Percentiles rank a stretch among this genome's conserved stretches.
phyloP scores from a whole-genome alignment of 1,140 invertebrate genomes.

The Ladona fulva region DNA sequence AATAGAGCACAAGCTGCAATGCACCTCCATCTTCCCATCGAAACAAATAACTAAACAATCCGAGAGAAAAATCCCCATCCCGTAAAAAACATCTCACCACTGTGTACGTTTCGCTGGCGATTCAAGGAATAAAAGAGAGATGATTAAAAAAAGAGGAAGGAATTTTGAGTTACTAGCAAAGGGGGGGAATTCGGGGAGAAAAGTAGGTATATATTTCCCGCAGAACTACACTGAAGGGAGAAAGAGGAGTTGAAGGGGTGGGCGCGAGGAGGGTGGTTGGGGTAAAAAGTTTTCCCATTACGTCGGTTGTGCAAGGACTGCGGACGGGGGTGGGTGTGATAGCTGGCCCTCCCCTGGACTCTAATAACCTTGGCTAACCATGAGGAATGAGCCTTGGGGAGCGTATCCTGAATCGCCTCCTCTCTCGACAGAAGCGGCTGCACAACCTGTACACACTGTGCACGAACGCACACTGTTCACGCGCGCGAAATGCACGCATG shows the following conservation, averaged over 20 bases:
- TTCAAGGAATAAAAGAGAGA: too few species aligned
- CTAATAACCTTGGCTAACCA: slow-evolving; percentile 5
- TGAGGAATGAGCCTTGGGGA: slow-evolving; percentile 2
- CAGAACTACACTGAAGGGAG: neutral
- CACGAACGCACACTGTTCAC: neutral
- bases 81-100: too few species aligned
- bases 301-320: neutral
- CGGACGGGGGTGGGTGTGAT: neutral
- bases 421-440: neutral
- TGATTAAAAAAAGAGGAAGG: too few species aligned
- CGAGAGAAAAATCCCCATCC: too few species aligned
- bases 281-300: slow-evolving; percentile 6
- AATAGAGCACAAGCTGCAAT: too few species aligned
- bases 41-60: too few species aligned
- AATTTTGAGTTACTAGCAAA: too few species aligned
- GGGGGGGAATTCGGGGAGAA: too few species aligned
- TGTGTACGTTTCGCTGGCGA: too few species aligned
- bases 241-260: neutral
- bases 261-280: neutral
- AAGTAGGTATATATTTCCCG: too few species aligned
- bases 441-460: neutral
- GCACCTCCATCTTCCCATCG: too few species aligned
- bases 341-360: neutral
- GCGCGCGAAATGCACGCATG: neutral
- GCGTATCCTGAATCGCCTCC: neutral